Conservation (phyloP, 2,888 invertebrate species). For the Cetonia aurata region DNA sequence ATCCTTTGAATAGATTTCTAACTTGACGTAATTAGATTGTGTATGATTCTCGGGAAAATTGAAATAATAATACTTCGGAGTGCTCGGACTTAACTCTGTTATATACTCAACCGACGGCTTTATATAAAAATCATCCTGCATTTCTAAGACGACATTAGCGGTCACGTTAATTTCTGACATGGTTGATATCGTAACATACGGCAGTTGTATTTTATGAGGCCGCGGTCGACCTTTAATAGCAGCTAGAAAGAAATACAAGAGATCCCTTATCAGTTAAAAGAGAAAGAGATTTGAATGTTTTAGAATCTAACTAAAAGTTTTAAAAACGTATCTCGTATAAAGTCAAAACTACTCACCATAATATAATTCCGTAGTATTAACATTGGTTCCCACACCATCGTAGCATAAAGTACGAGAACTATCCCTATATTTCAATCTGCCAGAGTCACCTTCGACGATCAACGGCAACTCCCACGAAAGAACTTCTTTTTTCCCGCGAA, state of each 20-base stretch:
- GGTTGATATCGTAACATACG: slow-evolving; percentile 66
- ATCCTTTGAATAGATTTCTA: slow-evolving; percentile 75
- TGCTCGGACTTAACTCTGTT: slow-evolving; percentile 66
- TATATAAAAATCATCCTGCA: slow-evolving; percentile 73
- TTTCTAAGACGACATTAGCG: slow-evolving; percentile 73
- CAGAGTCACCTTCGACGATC: slow-evolving; percentile 67
- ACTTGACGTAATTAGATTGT: slow-evolving; percentile 66
- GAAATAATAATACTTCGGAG: slow-evolving; percentile 65
- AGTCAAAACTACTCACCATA: slow-evolving; percentile 2
- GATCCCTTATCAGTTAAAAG: too few relatives aligned
- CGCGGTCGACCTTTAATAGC: background rate
- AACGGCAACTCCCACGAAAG: slow-evolving; percentile 86
- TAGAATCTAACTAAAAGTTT: too few relatives aligned
- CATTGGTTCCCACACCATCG: slow-evolving; percentile 64
- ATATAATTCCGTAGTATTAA: slow-evolving; percentile 22
- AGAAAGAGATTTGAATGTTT: too few relatives aligned
- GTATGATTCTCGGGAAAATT: slow-evolving; percentile 46
- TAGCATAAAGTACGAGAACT: slow-evolving; percentile 75
- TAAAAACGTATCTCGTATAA: too few relatives aligned
- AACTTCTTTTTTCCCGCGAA: slow-evolving; percentile 80
- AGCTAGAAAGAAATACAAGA: slow-evolving; percentile 12
- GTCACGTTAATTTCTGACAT: slow-evolving; percentile 71
- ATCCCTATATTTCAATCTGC: slow-evolving; percentile 68
- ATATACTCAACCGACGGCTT: slow-evolving; percentile 65
- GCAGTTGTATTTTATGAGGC: slow-evolving; percentile 49